Base-by-base conservation (phyloP, 2,888 invertebrate species). In the Drosophila quinaria region DNA sequence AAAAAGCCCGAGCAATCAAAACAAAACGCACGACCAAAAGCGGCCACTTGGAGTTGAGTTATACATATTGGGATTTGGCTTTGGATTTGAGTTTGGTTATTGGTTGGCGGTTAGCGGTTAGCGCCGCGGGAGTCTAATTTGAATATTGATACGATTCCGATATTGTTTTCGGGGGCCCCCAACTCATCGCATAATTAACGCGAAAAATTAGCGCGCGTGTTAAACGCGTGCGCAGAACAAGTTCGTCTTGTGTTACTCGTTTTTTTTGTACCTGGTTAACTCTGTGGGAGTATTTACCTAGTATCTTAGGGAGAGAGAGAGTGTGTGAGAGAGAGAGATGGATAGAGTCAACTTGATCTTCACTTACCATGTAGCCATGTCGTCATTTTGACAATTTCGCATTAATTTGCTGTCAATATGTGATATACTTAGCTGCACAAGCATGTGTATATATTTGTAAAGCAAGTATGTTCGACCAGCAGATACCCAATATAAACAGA, bases 201-300 rank as follows among this genome's bases (percentile, higher is more conserved):
- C 62, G 41, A 59, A 68, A 87, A 87, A 84, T 83, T 79, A 87
- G 85, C 83, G 85, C 85, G 82, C 87, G 85, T 85, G 87, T 87
- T 83, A 19, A 74, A 74, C 87, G 85, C 82, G 82, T 84, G 82
- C 85, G 85, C 56, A 71, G 51, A 86, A 75, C 83, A 75, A 80
- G 83, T 78, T 80, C 44, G 54, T 61, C 10, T 44, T 63, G 47
- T 67, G 47, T 50, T 8, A 52, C 56, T 22, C 22, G 0, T 22
- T 22, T 22, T 22, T 39, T 46, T 46, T 47, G 13, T 41, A 19
- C 39, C n/a, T 29, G 46, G 35, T 35, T 47, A 22, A 17, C 29
- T 41, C 25, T 42, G 46, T 54, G 42, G 44, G 39, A n/a, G 35
- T 56, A 63, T 58, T 29, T 31, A 5, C 17, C 1, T 6, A 3